Base-by-base conservation (phyloP, 37 sponge, comb jelly and placozoan genomes). In the Beroe ovata region DNA sequence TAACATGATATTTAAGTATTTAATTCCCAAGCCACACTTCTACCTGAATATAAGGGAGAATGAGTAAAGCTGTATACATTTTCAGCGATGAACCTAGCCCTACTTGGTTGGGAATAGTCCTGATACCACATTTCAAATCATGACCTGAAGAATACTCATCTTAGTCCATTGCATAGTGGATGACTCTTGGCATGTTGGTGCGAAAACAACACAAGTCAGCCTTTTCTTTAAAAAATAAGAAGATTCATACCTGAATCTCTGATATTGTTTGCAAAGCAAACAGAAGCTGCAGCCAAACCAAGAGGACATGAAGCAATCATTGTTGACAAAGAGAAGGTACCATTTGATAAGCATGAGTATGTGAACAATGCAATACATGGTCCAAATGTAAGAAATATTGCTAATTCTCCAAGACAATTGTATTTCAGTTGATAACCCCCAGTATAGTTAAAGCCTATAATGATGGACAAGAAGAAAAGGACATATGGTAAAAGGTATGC, bases 91-190 rank as follows among this genome's bases (percentile, higher is more conserved):
- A 42, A 23, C 41, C 11, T 21, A 77, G 3, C 18, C 84, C 84
- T 42, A 77, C 0, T 36, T 42, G 42, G 25, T 77, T 77, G 21
- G 84, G 54, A n/a, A 77, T 16, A 6, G 84, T 77, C 4, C 28
- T 39, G 0, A 77, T 54, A 26, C 84, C 84, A 77, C 84, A 77
- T 19, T 77, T 77, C 84, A 77, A 77, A 77, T 77, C 84, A 42
- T 77, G 42, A 16, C 84, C 84, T 77, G 84, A 47, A 47, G 11
- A 16, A 47, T 47, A n/a, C n/a, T n/a, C n/a, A n/a, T n/a, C n/a
- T n/a, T n/a, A n/a, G n/a, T n/a, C n/a, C n/a, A n/a, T n/a, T n/a
- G n/a, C n/a, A n/a, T n/a, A n/a, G n/a, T n/a, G n/a, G n/a, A n/a
- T n/a, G n/a, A n/a, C n/a, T n/a, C n/a, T n/a, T n/a, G n/a, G n/a